phyloP scores from a whole-genome alignment of 2,113 vertebrate species.

The Albula glossodonta region DNA sequence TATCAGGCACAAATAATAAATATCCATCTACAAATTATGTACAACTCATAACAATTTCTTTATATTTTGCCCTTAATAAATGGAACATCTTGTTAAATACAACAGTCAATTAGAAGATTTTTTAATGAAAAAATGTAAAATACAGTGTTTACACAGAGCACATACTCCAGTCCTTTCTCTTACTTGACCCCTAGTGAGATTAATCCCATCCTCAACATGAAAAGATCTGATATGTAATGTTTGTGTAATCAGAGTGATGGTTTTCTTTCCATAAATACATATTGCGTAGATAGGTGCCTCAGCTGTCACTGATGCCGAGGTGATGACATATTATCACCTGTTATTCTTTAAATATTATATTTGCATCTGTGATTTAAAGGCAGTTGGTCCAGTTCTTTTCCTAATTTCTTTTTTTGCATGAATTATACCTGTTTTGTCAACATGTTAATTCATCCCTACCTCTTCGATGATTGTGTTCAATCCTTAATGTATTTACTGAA shows the following conservation, averaged over 20 bases:
- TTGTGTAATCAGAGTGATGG: background rate
- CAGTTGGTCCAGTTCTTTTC: background rate
- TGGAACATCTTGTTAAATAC: constrained; percentile 18
- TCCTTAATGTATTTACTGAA: too few species aligned
- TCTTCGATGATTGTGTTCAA: background rate
- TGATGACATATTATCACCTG: too few species aligned
- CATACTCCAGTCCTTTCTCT: background rate
- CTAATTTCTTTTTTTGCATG: background rate
- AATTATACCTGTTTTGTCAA: background rate
- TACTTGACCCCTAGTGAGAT: background rate
- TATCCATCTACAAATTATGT: constrained; percentile 29
- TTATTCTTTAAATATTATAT: too few species aligned
- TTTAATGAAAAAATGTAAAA: constrained; percentile 8
- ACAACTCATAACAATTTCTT: constrained; percentile 27
- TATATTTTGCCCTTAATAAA: constrained; percentile 6
- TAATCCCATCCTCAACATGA: too few species aligned
- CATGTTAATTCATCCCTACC: background rate
- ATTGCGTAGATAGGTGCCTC: background rate
- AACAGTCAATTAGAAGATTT: constrained; percentile 13
- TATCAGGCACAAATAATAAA: constrained; percentile 41
- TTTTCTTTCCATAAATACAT: background rate
- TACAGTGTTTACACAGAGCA: constrained; percentile 27
- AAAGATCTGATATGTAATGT: constrained; percentile 14
- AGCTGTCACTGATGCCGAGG: background rate
- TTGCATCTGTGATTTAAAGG: background rate